Percentiles rank a stretch among this genome's conserved stretches.
These are phyloP conservation scores for Numenius phaeopus DNA, from an alignment of 2,797 vertebrate species.

Conservation along the genomic window DNA sequence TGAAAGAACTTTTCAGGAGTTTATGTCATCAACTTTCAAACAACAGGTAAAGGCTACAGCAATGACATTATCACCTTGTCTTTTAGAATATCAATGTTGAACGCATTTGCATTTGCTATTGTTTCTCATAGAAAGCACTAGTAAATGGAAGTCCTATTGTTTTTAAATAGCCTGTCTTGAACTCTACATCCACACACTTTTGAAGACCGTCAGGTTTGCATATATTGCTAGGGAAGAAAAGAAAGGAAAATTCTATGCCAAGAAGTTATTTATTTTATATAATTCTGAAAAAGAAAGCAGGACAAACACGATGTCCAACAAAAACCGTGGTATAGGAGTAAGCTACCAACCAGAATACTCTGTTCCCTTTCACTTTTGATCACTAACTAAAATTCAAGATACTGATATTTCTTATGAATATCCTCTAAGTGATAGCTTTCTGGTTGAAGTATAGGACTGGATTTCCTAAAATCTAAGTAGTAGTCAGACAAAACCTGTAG, in stretches of 20 bases:
- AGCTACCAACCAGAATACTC: background rate
- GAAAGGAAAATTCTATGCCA: background rate
- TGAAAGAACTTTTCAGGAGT: background rate
- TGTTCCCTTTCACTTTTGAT: background rate
- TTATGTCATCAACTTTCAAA: background rate
- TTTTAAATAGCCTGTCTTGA: background rate
- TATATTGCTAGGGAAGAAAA: background rate
- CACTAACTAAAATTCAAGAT: background rate
- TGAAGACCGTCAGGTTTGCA: background rate
- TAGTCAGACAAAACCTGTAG: background rate
- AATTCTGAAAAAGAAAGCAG: background rate
- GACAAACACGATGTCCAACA: background rate
- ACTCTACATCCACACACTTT: background rate
- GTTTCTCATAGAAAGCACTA: background rate
- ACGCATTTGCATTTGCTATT: background rate
- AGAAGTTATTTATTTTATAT: background rate
- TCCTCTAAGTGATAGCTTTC: background rate
- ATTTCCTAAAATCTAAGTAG: background rate
- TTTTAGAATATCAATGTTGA: background rate
- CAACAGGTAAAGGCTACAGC: background rate
- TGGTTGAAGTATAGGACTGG: background rate
- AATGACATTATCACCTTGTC: background rate
- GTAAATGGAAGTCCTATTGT: background rate
- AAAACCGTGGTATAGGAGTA: background rate
- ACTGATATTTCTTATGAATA: background rate